A percentile compares a stretch with the other conserved stretches of the same genome.
Evolutionary conservation across 2,888 invertebrate species (phyloP).

Genomic region (Byasa hedistus): DNA sequence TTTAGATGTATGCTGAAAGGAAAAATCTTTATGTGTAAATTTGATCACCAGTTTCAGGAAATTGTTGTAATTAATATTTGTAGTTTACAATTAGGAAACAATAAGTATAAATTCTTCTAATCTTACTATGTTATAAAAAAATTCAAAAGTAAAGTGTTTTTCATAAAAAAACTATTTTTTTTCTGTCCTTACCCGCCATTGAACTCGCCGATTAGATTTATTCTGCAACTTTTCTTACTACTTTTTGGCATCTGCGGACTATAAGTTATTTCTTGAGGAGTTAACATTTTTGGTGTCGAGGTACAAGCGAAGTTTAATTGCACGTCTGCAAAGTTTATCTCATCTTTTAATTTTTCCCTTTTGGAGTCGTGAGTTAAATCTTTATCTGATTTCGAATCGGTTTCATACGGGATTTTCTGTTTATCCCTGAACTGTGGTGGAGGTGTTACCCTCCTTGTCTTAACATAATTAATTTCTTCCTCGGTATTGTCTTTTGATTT

Average conservation of each 20-base stretch:
- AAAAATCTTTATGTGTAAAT: neutral
- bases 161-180: too few relatives aligned
- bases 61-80: too few relatives aligned
- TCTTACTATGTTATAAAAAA: too few relatives aligned
- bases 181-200: constrained; percentile 63
- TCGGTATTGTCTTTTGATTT: constrained; percentile 48
- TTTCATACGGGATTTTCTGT: constrained; percentile 58
- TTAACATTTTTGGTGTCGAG: constrained; percentile 75
- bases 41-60: neutral
- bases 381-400: constrained; percentile 57
- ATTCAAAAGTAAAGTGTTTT: too few relatives aligned
- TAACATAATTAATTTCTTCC: constrained; percentile 47
- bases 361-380: constrained; percentile 68
- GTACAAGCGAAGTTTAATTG: constrained; percentile 71
- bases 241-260: constrained; percentile 44
- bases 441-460: constrained; percentile 63
- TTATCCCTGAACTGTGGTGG: constrained; percentile 75
- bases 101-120: too few relatives aligned
- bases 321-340: constrained; percentile 62
- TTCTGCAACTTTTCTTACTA: constrained; percentile 53
- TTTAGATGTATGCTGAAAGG: constrained; percentile 62
- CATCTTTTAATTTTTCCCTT: constrained; percentile 72
- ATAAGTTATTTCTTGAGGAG: constrained; percentile 66
- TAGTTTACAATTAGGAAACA: too few relatives aligned
- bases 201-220: constrained; percentile 67